These are phyloP conservation scores for Torymus aiolomorphi DNA, from an alignment of 2,888 invertebrate species.

Conservation along the genomic window DNA sequence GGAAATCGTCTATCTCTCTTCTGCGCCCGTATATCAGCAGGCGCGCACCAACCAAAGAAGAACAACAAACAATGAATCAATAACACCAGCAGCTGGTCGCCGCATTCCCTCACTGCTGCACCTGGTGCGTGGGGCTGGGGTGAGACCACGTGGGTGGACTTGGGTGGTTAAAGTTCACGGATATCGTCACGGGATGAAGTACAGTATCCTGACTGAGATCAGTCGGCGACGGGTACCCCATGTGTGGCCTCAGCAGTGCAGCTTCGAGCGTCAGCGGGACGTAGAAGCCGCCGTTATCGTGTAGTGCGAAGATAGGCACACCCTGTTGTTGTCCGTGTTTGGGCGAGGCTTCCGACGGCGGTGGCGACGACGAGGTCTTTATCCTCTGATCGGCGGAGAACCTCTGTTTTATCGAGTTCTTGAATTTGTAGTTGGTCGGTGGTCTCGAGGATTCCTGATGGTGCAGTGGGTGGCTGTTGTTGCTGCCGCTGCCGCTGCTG, in stretches of 20 bases:
- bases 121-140: constrained; percentile 69
- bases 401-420: constrained; percentile 93
- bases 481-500: constrained; percentile 56
- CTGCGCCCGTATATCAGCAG: neutral
- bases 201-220: constrained; percentile 79
- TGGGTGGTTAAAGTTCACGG: constrained; percentile 84
- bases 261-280: constrained; percentile 90
- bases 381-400: constrained; percentile 80
- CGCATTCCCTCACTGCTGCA: constrained; percentile 51
- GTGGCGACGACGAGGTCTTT: constrained; percentile 71
- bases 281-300: constrained; percentile 92
- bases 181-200: constrained; percentile 91
- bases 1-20: constrained; percentile 1
- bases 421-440: constrained; percentile 90
- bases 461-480: too few species aligned
- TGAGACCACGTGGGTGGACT: constrained; percentile 68
- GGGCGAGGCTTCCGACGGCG: constrained; percentile 58
- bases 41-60: neutral
- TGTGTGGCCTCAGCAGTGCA: constrained; percentile 83
- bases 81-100: constrained; percentile 4
- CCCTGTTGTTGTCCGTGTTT: constrained; percentile 74
- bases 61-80: neutral
- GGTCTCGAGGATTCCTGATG: constrained; percentile 51
- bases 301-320: constrained; percentile 93
- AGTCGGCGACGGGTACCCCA: constrained; percentile 66